Percentiles rank a stretch among this genome's conserved stretches.
Conservation (phyloP, 1,140 invertebrate genomes). For the Bombus pyrosoma region DNA sequence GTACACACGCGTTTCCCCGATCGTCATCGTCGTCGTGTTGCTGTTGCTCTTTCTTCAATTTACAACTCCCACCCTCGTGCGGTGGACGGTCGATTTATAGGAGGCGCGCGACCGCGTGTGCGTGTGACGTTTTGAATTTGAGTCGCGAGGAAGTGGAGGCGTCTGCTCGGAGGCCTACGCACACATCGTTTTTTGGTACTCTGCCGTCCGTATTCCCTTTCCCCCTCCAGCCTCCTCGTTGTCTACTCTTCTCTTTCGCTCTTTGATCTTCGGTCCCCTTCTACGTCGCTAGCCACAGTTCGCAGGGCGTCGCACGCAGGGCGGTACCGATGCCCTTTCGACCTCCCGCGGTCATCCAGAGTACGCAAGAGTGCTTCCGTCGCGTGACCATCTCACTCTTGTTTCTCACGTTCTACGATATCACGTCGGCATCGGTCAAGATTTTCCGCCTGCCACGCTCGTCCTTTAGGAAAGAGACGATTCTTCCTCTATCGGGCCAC, state of each 20-base stretch:
- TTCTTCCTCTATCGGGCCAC: no score
- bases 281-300: slow-evolving; percentile 54
- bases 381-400: slow-evolving; percentile 27
- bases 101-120: slow-evolving; percentile 32
- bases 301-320: slow-evolving; percentile 67
- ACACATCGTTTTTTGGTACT: slow-evolving; percentile 39
- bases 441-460: neutral
- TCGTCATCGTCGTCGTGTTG: slow-evolving; percentile 4
- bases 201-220: slow-evolving; percentile 10
- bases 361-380: slow-evolving; percentile 53
- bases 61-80: neutral
- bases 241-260: slow-evolving; percentile 12
- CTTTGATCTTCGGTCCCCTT: slow-evolving; percentile 36
- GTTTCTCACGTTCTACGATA: slow-evolving; percentile 20
- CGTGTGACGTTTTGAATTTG: slow-evolving; percentile 52
- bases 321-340: slow-evolving; percentile 77
- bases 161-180: slow-evolving; percentile 44
- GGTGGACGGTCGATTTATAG: slow-evolving; percentile 38
- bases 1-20: slow-evolving; percentile 33
- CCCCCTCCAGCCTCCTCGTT: neutral
- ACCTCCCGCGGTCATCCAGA: slow-evolving; percentile 69
- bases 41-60: slow-evolving; percentile 27
- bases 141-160: slow-evolving; percentile 38
- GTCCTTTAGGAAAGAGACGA: no score
- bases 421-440: neutral